Evolutionary conservation across 1,140 invertebrate genomes (phyloP), one percentile per base, ranked within the genome.

Genomic region (Anadara kagoshimensis): DNA sequence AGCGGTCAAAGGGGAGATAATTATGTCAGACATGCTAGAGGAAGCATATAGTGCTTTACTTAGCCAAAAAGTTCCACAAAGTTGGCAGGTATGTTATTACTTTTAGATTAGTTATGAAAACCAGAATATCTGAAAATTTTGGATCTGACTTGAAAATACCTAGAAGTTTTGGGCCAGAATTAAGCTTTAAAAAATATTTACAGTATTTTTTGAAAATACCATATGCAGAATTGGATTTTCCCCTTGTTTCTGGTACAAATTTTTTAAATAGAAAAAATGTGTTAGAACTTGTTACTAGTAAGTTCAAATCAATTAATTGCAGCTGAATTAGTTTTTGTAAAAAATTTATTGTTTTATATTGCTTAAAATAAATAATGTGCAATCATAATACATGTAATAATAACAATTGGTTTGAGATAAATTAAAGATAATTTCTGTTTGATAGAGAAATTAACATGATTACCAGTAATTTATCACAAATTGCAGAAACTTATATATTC

Each of bases 11-110:
- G 95, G 95, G 51, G 91, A 96, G 51, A 93, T 96, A 24, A 94
- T 96, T 1, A 96, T 97, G 95, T 96, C 94, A 3, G 94, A 95
- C 75, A 91, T 92, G 49, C 90, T 96, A 69, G 95, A 97, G 88
- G 93, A 93, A 79, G 93, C 95, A 3, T 96, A 94, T 80, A 92
- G 91, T 62, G 90, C 95, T 0, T 92, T 96, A 61, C 85, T 95
- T 0, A 93, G 93, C 69, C 95, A 96, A 88, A 91, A 92, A 73
- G 92, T 93, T 82, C 88, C 88, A 7, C 62, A 64, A 18, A 75
- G 81, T 58, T 89, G 87, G 87, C 82, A 87, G 81, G 87, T 88
- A 58, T 62, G 59, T 71, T 36, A 0, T 14, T 26, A 49, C 16
- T 0, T 29, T n/a, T n/a, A n/a, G n/a, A n/a, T n/a, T 18, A 41